A percentile compares a stretch with the other conserved stretches of the same genome.
Conservation (phyloP, 2,113 vertebrate genomes). For the Gopherus evgoodei region DNA sequence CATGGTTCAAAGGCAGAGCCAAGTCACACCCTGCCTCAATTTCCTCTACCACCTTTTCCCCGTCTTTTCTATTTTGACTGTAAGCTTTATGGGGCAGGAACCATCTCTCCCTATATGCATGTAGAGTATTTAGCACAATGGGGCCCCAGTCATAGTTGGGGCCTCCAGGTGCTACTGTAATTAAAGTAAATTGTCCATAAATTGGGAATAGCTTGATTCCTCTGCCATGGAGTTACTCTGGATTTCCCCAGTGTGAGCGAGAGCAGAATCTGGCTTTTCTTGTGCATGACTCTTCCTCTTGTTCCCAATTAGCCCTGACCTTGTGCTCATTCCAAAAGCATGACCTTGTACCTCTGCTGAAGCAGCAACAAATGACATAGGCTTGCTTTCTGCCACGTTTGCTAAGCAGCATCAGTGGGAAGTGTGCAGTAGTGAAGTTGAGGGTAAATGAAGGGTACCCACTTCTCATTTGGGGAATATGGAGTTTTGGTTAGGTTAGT, state of each 20-base stretch:
- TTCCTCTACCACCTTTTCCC: background rate
- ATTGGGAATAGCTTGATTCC: background rate
- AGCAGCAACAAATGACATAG: rapidly evolving
- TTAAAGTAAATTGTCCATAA: background rate
- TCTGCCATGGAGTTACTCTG: background rate
- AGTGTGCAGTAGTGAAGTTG: rapidly evolving
- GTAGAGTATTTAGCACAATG: background rate
- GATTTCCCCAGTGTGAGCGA: background rate
- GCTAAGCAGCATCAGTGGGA: rapidly evolving
- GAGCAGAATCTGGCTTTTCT: background rate
- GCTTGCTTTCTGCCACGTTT: background rate
- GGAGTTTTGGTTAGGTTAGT: too few relatives aligned
- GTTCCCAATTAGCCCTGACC: background rate
- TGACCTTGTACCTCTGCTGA: background rate
- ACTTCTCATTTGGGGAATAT: background rate
- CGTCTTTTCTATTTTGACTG: background rate
- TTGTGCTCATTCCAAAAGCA: background rate
- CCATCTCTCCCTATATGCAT: background rate
- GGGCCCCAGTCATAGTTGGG: background rate
- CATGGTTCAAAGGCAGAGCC: too few relatives aligned
- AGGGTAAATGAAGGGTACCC: background rate
- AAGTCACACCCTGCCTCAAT: background rate
- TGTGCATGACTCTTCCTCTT: background rate
- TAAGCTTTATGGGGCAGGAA: background rate
- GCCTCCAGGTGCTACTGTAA: background rate